Evolutionary conservation across 2,888 invertebrate genomes (phyloP), one percentile per base, ranked within the genome.

Genomic region (Torymus aiolomorphi): DNA sequence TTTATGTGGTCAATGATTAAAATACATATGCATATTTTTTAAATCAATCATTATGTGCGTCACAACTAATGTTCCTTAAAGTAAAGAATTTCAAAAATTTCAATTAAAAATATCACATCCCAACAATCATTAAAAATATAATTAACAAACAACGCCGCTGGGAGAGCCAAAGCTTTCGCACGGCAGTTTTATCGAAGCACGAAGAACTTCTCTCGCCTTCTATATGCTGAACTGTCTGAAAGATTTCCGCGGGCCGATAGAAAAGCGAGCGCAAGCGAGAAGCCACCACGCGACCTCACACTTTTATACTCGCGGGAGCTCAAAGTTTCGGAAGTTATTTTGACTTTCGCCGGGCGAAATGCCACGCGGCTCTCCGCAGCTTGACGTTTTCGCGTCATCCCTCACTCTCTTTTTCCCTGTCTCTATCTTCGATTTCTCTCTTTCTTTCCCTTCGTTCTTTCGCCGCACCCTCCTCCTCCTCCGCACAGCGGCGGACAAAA

Each of bases 301-400:
- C 85, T 88, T 87, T 87, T 87, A 87, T 87, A 85, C 88, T 86
- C 86, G 82, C 76, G 76, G 72, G 80, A 80, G 54, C 87, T 87
- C 86, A 86, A 87, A 88, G 86, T 88, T 88, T 86, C 83, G 84
- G 82, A 88, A 89, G 88, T 89, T 89, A 89, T 89, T 89, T 88
- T 86, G 87, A 87, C 87, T 89, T 87, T 87, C 83, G 82, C 16
- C 70, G 54, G 24, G 52, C 59, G 71, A 71, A 71, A 77, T 71
- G 57, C 77, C 65, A 51, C 52, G 72, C 16, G 24, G 52, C 13
- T 31, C 42, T 20, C 13, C 51, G 13, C 12, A 10, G 57, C 74
- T 76, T 82, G 81, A 84, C 81, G 62, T 83, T 80, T 82, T 81
- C 82, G 78, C 81, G 80, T 80, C 82, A 82, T 80, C 82, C 82